Percentiles rank a stretch among this genome's conserved stretches.
Conservation (phyloP, 2,797 vertebrate species). For the Notolepis coatsorum region DNA sequence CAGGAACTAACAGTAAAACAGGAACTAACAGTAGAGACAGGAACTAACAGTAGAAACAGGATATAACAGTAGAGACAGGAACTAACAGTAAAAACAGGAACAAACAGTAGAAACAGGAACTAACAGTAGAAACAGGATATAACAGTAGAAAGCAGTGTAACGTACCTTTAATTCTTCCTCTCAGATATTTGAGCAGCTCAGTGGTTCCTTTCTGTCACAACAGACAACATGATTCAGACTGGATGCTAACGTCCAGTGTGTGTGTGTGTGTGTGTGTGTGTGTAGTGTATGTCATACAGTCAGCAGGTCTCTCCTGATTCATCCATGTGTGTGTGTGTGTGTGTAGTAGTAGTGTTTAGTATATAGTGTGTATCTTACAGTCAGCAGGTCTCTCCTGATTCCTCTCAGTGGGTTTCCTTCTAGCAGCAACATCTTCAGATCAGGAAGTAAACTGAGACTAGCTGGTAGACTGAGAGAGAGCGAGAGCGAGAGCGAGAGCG, state of each 20-base stretch:
- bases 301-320: too few species aligned
- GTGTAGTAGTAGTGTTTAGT: background rate
- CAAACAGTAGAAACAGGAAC: too few species aligned
- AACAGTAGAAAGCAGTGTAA: slow-evolving; percentile 5
- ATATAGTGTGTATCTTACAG: slow-evolving; percentile 74
- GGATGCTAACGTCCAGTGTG: background rate
- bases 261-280: background rate
- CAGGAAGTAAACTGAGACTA: slow-evolving; percentile 87
- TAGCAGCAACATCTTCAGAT: slow-evolving; percentile 89
- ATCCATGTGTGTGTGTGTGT: background rate
- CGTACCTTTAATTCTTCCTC: slow-evolving; percentile 92
- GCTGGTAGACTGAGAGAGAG: slow-evolving; percentile 87
- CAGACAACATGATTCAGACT: slow-evolving; percentile 17
- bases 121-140: too few species aligned
- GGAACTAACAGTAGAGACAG: too few species aligned
- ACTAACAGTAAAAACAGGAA: too few species aligned
- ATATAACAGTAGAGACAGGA: background rate
- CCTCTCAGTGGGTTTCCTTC: slow-evolving; percentile 95
- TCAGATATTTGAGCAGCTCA: slow-evolving; percentile 92
- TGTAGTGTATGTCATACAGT: background rate
- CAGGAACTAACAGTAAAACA: too few species aligned
- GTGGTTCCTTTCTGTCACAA: slow-evolving; percentile 91
- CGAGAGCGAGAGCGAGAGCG: too few species aligned
- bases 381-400: slow-evolving; percentile 92
- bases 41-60: too few species aligned